Percentiles rank a stretch among this genome's conserved stretches.
Conservation (phyloP, 2,888 invertebrate genomes). For the Torymus aiolomorphi region DNA sequence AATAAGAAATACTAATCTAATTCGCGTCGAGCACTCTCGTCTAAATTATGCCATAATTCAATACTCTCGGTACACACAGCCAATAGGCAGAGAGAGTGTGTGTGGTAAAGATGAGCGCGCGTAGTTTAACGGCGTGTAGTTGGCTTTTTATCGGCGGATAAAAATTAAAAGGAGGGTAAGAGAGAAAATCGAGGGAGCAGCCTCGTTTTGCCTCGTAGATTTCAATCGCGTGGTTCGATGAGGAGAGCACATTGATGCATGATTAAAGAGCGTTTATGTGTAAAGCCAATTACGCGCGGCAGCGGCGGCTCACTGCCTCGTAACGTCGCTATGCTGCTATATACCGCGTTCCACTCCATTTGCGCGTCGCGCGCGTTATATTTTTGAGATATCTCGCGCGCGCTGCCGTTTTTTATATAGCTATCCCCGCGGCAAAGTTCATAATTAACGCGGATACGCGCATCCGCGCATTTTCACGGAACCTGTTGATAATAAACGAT, state of each 20-base stretch:
- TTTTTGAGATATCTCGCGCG: conserved; percentile 17
- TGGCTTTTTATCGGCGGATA: conserved; percentile 35
- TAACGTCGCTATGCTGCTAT: conserved; percentile 17
- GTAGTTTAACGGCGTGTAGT: conserved; percentile 27
- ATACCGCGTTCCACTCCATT: conserved; percentile 47
- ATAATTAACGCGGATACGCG: conserved; percentile 2
- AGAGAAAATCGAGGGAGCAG: conserved; percentile 43
- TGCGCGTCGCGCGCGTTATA: conserved; percentile 8
- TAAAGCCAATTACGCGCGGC: conserved; percentile 51
- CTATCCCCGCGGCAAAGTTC: not conserved
- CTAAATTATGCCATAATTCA: conserved; percentile 29
- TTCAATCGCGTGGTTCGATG: conserved; percentile 53
- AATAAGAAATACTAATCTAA: conserved; percentile 16
- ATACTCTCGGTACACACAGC: not conserved
- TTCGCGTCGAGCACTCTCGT: not conserved
- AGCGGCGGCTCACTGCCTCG: conserved; percentile 20
- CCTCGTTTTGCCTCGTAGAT: conserved; percentile 52
- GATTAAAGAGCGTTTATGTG: conserved; percentile 58
- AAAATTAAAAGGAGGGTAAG: conserved; percentile 4
- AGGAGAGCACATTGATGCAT: conserved; percentile 52
- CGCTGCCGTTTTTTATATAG: not conserved
- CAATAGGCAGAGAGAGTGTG: not conserved
- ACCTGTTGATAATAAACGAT: not conserved
- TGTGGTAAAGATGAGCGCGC: not conserved
- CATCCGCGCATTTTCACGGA: not conserved